Base-by-base conservation (phyloP, 2,113 vertebrate species). In the Hystrix cristata region DNA sequence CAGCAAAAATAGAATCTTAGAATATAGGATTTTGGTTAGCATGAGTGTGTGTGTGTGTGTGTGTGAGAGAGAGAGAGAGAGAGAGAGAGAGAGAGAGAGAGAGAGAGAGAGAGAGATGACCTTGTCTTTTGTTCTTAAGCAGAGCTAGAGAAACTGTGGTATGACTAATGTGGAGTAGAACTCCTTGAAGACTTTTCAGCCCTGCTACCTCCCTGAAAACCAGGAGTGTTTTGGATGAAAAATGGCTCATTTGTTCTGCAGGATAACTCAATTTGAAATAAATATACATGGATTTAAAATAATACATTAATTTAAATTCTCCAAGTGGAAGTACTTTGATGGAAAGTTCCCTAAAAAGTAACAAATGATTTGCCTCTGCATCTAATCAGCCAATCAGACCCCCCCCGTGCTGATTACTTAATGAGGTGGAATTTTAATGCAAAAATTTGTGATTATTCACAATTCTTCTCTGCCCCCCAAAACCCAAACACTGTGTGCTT, bases 321-420 rank as follows among this genome's bases (percentile, higher is more conserved):
- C 87, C 85, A 90, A 78, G 57, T 97, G 85, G 76, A 96, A 95
- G 43, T 90, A 64, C 71, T 96, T 94, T 86, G 95, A 97, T 95
- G 87, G 76, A 97, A 97, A 97, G 97, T 92, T 97, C 64, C 78
- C 84, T 95, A 96, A 97, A 97, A 95, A 95, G 64, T 67, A 78
- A 94, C 43, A 95, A 85, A 97, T 93, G 38, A 97, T 97, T 98
- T 97, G 94, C 48, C 15, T 95, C 79, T 95, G 84, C 94, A 96
- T 98, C 71, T 98, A 96, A 97, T 97, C 97, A 98, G 51, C 96
- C 97, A 96, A 85, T 91, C 96, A 97, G 95, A 92, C 96, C 96
- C 83, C 86, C 38, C 96, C 96, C 91, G 95, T 96, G 95, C 95
- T 98, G 97, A 97, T 97, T 96, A 98, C 71, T 96, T 97, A 97